Evolutionary conservation across 2,888 invertebrate genomes (phyloP), one percentile per base, ranked within the genome.

Genomic region (Ptilodon capucinus): DNA sequence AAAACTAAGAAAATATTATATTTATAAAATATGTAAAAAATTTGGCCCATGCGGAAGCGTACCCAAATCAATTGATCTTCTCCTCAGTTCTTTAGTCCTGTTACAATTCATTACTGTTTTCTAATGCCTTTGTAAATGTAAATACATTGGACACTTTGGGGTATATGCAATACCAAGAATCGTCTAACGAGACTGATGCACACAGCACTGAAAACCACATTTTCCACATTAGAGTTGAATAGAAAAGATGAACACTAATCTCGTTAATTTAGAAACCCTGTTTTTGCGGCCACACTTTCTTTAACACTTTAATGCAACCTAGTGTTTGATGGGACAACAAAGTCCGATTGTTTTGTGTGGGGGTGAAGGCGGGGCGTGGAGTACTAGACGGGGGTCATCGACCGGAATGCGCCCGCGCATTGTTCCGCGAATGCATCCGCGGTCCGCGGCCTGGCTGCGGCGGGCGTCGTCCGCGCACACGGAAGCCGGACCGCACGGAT

Each of bases 381-480:
- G 36, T 48, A 54, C 48, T 43, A 41, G 30, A 44, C 57, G 46
- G 57, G 43, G 79, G 65, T 74, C 75, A 67, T 13, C 48, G 73
- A 71, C 68, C 73, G 51, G 42, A 25, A 25, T 62, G 64, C 67
- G 67, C 70, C 52, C 55, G 66, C 71, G 74, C 74, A 76, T 77
- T 80, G 79, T 80, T 79, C 72, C 74, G 78, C 74, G 64, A 79
- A 76, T 65, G 73, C 68, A 68, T 71, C 71, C 63, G 64, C 49
- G 47, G 50, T 52, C 51, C 55, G 43, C 58, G 57, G 54, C 51
- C n/a, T n/a, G n/a, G n/a, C 71, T 62, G 64, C 49, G 47, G 50
- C 51, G 50, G 54, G 43, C 58, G 57, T 53, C 51, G 42, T 53
- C 54, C 40, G 49, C 35, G 48, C 56, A 56, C 57, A 56, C 61